Conservation (phyloP, 2,888 invertebrate species). For the Pseudococcus longispinus region DNA sequence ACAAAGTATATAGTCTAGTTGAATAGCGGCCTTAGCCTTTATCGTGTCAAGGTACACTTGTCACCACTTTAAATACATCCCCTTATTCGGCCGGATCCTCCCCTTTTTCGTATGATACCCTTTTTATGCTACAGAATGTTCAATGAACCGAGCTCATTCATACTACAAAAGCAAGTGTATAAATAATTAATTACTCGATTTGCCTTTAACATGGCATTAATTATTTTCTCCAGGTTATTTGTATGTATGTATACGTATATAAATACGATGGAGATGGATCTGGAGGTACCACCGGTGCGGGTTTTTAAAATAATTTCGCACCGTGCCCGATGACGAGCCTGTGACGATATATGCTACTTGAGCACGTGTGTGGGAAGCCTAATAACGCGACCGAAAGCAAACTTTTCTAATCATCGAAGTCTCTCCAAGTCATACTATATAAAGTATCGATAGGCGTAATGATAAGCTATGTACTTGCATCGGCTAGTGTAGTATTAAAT, state of each 20-base stretch:
- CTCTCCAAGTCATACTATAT: not conserved
- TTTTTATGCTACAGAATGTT: constrained; percentile 27
- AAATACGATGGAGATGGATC: not conserved
- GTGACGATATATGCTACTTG: not conserved
- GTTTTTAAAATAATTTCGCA: constrained; percentile 5
- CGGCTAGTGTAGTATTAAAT: not conserved
- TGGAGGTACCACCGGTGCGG: not conserved
- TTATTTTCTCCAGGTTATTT: constrained; percentile 26
- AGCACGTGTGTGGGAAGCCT: not conserved
- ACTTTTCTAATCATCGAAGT: constrained; percentile 8
- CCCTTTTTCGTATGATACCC: constrained; percentile 7
- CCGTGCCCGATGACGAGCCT: not conserved
- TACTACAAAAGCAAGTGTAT: constrained; percentile 44
- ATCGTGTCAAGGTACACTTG: constrained; percentile 54
- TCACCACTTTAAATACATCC: constrained; percentile 49
- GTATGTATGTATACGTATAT: not conserved
- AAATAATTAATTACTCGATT: constrained; percentile 50
- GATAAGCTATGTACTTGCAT: not conserved
- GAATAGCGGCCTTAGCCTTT: constrained; percentile 51
- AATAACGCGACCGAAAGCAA: not conserved
- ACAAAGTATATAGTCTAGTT: constrained; percentile 5
- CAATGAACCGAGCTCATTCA: constrained; percentile 38
- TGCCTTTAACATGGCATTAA: constrained; percentile 40
- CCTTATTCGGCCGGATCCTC: not conserved
- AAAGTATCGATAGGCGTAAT: not conserved